Evolutionary conservation across 2,113 vertebrate species (phyloP), one percentile per base, ranked within the genome.

Genomic region (Machaerirhynchus nigripectus): DNA sequence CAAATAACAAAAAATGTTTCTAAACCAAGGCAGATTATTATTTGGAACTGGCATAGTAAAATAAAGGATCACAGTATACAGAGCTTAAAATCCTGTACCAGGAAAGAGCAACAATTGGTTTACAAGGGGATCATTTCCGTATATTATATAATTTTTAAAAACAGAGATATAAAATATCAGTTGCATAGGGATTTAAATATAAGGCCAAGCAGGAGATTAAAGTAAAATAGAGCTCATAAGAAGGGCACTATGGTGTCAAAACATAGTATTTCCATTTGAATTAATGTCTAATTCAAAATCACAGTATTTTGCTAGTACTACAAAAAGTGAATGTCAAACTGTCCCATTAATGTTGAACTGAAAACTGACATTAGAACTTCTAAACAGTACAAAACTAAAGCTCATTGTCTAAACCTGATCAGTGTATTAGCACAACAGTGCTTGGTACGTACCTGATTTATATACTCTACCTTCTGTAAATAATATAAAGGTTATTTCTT

Each of bases 131-230:
- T 97, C 91, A 94, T 94, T 97, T 96, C 93, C 46, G 96, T 92
- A 96, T 91, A 91, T 90, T 77, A 97, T 95, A 94, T 97, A 93
- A 95, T 96, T 95, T 93, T 97, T 93, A 87, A 96, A 97, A 97
- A 97, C 56, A 96, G 84, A 97, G 91, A 95, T 98, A 98, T 84
- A 98, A 98, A 98, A 97, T 96, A 98, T 93, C 97, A 97, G 95
- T 98, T 98, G 98, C 98, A 98, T 98, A 98, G 98, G 97, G 95
- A 98, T 97, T 98, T 98, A 98, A 98, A 98, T 98, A 98, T 98
- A 98, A 98, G 98, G 98, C 98, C 97, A 98, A 98, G 97, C 98
- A 98, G 97, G 89, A 97, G 96, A 97, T 93, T 97, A 96, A 97
- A 98, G 96, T 97, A 95, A 97, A 96, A 92, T 57, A 96, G 96